Conservation (phyloP, 2,888 invertebrate genomes). For the Plebejus argus region DNA sequence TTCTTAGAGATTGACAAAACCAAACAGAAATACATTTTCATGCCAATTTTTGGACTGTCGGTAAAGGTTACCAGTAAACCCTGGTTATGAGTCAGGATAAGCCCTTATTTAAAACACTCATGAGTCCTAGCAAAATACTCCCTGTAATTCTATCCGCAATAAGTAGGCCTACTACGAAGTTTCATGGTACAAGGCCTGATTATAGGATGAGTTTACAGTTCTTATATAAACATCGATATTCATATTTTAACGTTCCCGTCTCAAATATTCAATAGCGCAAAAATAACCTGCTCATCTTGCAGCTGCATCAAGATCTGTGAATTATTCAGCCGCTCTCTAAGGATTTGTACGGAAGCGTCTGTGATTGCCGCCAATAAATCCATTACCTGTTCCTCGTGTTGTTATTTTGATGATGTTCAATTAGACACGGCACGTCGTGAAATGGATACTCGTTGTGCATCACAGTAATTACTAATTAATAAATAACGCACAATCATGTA, state of each 20-base stretch:
- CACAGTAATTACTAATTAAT: background rate
- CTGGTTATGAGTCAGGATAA: too few species aligned
- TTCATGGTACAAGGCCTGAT: too few species aligned
- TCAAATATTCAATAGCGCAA: constrained; percentile 19
- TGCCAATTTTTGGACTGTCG: too few species aligned
- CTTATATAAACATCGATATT: background rate
- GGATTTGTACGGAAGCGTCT: constrained; percentile 73
- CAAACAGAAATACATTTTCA: too few species aligned
- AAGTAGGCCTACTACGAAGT: too few species aligned
- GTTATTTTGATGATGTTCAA: constrained; percentile 20
- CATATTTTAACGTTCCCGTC: constrained; percentile 19
- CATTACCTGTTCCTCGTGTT: constrained; percentile 46
- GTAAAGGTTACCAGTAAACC: background rate
- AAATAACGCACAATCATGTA: background rate
- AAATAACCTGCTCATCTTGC: constrained; percentile 19
- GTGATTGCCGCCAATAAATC: constrained; percentile 74
- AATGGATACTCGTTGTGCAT: background rate
- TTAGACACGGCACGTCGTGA: background rate
- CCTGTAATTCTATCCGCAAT: background rate
- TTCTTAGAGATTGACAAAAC: too few species aligned
- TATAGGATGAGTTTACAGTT: background rate
- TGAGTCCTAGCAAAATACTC: background rate
- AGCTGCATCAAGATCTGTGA: constrained; percentile 54
- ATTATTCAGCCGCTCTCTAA: constrained; percentile 73
- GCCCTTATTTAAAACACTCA: background rate